Conservation (phyloP, 2,113 vertebrate species). For the Bombycilla garrulus region DNA sequence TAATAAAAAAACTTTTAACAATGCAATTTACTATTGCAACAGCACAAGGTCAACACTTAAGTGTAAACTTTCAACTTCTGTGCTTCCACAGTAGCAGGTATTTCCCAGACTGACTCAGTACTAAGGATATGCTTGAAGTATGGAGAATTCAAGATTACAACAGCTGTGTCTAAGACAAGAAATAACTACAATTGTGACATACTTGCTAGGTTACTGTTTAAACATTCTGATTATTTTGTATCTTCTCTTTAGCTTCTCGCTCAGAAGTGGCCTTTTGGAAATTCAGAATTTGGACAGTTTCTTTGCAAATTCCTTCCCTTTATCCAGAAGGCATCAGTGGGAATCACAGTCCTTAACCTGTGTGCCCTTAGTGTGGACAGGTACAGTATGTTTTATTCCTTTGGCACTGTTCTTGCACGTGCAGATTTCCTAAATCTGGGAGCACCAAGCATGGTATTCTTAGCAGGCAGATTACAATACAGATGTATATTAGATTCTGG, state of each 20-base stretch:
- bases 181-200: not conserved
- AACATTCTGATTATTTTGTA: constrained; percentile 20
- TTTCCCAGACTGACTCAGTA: not conserved
- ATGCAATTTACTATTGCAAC: not conserved
- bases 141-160: not conserved
- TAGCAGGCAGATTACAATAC: not conserved
- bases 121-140: not conserved
- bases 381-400: constrained; percentile 67
- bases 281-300: constrained; percentile 77
- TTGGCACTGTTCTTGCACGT: not conserved
- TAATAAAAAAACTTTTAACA: too few relatives aligned
- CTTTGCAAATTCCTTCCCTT: constrained; percentile 95
- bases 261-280: constrained; percentile 81
- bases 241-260: constrained; percentile 83
- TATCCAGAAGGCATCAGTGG: constrained; percentile 95
- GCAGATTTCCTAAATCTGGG: not conserved
- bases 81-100: not conserved
- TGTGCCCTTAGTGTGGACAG: constrained; percentile 98
- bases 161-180: not conserved
- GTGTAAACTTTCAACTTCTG: not conserved
- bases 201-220: not conserved
- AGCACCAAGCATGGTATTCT: not conserved
- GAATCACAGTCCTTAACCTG: constrained; percentile 96
- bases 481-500: not conserved
- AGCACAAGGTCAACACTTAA: not conserved